Conservation (phyloP, 2,888 invertebrate genomes). For the Rhogogaster chlorosoma region DNA sequence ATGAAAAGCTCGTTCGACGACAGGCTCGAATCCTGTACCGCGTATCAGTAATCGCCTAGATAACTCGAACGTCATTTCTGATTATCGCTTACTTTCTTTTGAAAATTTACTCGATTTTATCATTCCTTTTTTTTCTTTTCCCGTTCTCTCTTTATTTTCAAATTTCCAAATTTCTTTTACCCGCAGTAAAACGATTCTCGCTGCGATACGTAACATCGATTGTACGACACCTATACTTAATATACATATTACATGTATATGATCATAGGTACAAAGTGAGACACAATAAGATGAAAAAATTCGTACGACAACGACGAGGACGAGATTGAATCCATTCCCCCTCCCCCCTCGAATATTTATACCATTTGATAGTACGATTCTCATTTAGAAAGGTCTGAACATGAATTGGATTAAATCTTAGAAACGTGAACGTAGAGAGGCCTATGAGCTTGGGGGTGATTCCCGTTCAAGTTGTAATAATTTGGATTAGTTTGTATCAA, state of each 20-base stretch:
- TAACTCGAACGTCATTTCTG: background rate
- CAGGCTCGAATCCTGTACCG: background rate
- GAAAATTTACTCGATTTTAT: background rate
- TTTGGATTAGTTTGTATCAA: constrained; percentile 80
- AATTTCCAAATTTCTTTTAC: background rate
- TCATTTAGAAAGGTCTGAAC: background rate
- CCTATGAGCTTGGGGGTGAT: constrained; percentile 65
- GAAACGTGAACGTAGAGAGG: constrained; percentile 69
- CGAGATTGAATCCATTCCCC: background rate
- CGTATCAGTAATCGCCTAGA: background rate
- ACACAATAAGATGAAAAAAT: background rate
- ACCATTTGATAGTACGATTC: background rate
- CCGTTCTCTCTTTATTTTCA: background rate
- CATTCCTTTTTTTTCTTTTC: too few species aligned
- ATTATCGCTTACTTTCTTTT: background rate
- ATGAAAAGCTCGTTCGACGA: constrained; percentile 3
- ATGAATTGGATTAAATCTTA: constrained; percentile 62
- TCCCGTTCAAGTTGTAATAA: constrained; percentile 56
- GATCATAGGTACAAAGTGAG: background rate
- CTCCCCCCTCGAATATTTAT: background rate
- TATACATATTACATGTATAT: background rate
- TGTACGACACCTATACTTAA: background rate
- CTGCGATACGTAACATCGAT: constrained; percentile 23
- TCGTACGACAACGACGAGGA: background rate
- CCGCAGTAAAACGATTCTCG: background rate